Percentiles rank a stretch among this genome's conserved stretches.
These are phyloP conservation scores for Choristoneura fumiferana DNA, from an alignment of 1,140 invertebrate species.

Conservation along the genomic window DNA sequence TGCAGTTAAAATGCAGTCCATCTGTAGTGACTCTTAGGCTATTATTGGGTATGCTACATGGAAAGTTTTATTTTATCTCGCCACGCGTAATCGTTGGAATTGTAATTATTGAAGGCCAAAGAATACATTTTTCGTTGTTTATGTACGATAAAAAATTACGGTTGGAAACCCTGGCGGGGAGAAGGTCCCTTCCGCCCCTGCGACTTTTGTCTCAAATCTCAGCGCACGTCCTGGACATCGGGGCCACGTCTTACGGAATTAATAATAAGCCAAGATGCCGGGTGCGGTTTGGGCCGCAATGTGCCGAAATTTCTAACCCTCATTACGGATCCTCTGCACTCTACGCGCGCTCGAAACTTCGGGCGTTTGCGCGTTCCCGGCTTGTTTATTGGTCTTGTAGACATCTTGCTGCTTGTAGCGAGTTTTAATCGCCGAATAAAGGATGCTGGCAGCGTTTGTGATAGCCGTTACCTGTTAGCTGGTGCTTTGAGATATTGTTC, in stretches of 20 bases:
- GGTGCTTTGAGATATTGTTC: constrained; percentile 8
- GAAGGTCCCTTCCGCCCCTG: constrained; percentile 51
- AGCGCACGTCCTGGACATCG: constrained; percentile 76
- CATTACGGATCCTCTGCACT: constrained; percentile 74
- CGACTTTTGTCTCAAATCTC: constrained; percentile 77
- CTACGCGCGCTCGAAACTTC: constrained; percentile 67
- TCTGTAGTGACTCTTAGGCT: too few species aligned
- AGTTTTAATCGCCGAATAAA: constrained; percentile 71
- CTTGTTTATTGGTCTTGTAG: constrained; percentile 71
- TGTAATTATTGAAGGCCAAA: too few species aligned
- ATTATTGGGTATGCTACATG: too few species aligned
- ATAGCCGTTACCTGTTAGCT: constrained; percentile 25
- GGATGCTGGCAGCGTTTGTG: constrained; percentile 50
- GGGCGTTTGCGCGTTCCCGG: constrained; percentile 59
- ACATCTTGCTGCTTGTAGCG: constrained; percentile 57
- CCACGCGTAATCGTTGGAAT: too few species aligned
- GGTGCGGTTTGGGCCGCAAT: constrained; percentile 70
- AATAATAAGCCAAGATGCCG: constrained; percentile 77
- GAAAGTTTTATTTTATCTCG: too few species aligned
- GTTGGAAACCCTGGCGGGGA: too few species aligned
- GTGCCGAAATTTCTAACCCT: constrained; percentile 75
- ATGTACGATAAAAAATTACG: too few species aligned
- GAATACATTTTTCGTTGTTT: too few species aligned
- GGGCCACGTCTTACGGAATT: constrained; percentile 77
- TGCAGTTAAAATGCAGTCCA: too few species aligned